Evolutionary conservation across 2,797 vertebrate genomes (phyloP), one percentile per base, ranked within the genome.

Genomic region (Chiloscyllium punctatum): DNA sequence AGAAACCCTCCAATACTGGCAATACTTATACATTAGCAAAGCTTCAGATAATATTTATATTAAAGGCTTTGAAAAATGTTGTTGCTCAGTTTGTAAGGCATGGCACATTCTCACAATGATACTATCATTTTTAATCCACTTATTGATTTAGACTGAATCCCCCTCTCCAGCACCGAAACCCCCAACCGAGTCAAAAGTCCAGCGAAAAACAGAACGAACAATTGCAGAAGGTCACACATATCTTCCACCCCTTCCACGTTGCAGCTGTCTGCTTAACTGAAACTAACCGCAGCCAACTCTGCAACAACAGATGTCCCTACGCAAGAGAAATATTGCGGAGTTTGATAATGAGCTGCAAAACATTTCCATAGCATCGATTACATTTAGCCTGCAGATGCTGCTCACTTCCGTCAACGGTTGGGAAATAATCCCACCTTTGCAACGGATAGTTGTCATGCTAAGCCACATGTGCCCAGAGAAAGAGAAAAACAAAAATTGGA

Each of bases 331-430:
- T 68, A 30, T 91, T 42, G n/a, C n/a, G 62, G 95, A 96, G 62
- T 96, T 96, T 95, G 96, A 96, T 96, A 96, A 96, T 88, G 96
- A 79, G 96, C 96, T 96, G 96, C 95, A 4, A 96, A 90, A 53
- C 96, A 92, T 96, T 96, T 96, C 95, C 96, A 95, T 8, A 77
- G 51, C 95, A 97, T 97, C 96, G 0, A 94, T 97, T 97, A 97
- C 97, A 97, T 96, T n/a, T 96, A 96, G 96, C 96, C 96, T 96
- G 0, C 97, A 97, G 97, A 97, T 97, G 97, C 97, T 95, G 96
- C 95, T 95, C 96, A 96, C 97, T 97, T 97, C 97, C 96, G 96
- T 96, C 94, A 95, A 77, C 94, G 57, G 94, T 95, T 95, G 94
- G 71, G 42, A 72, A 74, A 33, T 94, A 94, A 94, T 72, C 48